Evolutionary conservation across 1,140 invertebrate genomes (phyloP).

Genomic region (Zaprionus nigranus): DNA sequence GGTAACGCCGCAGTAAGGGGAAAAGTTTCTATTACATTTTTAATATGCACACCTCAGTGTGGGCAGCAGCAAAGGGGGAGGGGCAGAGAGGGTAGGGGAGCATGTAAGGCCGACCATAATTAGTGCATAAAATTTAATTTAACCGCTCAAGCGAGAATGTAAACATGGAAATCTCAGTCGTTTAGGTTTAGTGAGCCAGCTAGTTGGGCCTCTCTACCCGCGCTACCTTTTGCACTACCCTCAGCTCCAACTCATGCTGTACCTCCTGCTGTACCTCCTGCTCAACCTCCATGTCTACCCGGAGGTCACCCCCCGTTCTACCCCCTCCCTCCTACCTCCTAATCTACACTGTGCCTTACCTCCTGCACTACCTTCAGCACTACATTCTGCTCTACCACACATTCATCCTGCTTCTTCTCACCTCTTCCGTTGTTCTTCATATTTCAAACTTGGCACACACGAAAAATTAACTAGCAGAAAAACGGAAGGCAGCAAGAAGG

Average conservation of each 20-base stretch:
- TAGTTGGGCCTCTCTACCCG: background rate
- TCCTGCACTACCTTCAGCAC: background rate
- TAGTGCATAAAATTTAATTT: conserved; percentile 46
- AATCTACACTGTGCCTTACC: background rate
- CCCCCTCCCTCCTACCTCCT: background rate
- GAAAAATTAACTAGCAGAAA: conserved; percentile 45
- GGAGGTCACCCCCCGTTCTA: background rate
- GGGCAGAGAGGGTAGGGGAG: background rate
- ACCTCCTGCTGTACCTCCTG: background rate
- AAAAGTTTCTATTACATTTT: conserved; percentile 48
- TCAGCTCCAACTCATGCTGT: background rate
- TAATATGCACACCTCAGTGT: conserved; percentile 23
- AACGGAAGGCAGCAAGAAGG: background rate
- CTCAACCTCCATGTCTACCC: background rate
- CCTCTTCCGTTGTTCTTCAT: conserved; percentile 5
- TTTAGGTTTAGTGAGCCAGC: conserved; percentile 20
- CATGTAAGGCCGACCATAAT: conserved; percentile 22
- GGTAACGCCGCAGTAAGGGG: conserved; percentile 11
- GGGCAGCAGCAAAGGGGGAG: background rate
- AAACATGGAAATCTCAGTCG: conserved; percentile 32
- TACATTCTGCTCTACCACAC: background rate
- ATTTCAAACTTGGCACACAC: conserved; percentile 45
- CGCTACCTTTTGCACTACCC: background rate
- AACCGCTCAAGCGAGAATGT: conserved; percentile 35
- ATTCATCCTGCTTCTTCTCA: background rate